Base-by-base conservation (phyloP, 2,797 vertebrate species). In the Lutjanus argentimaculatus region DNA sequence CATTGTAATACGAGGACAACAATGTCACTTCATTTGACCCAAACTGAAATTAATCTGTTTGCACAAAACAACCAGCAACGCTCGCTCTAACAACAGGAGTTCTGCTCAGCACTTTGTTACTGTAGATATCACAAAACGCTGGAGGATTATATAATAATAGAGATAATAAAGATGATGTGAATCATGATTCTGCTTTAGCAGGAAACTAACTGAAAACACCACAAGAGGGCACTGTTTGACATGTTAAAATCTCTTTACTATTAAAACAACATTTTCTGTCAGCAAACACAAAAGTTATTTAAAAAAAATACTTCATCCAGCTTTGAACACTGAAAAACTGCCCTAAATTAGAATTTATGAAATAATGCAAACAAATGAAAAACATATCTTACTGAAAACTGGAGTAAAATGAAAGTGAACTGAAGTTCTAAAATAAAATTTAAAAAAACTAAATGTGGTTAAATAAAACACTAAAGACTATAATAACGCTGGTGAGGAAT, bases 221-320 rank as follows among this genome's bases (percentile, higher is more conserved):
- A 91, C 88, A 78, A 88, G 90, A 67, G 75, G 91, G 83, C 83
- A 6, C 0, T 30, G 62, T 83, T 79, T 79, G n/a, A 56, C 76
- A 55, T 2, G 19, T 76, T 49, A 25, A 57, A 5, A 1, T 43
- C 11, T 46, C n/a, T 56, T 43, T 19, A 53, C 4, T 12, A 15
- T 19, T 59, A 14, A 77, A 51, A 45, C 1, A 72, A 49, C 22
- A 63, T 56, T 22, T 21, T 66, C 25, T 65, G 22, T 25, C 22
- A 46, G 11, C 19, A 82, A 69, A 63, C 9, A 55, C 9, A 19
- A 45, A 81, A 19, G 13, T 14, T 52, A 4, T 22, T 14, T 13
- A 46, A 46, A 46, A 66, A 64, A 69, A 69, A 65, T 45, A 67
- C 13, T 21, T 15, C 2, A 68, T 59, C 10, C 0, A 25, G 10